phyloP scores from a whole-genome alignment of 1,140 invertebrate species.

The Oryctes rhinoceros region DNA sequence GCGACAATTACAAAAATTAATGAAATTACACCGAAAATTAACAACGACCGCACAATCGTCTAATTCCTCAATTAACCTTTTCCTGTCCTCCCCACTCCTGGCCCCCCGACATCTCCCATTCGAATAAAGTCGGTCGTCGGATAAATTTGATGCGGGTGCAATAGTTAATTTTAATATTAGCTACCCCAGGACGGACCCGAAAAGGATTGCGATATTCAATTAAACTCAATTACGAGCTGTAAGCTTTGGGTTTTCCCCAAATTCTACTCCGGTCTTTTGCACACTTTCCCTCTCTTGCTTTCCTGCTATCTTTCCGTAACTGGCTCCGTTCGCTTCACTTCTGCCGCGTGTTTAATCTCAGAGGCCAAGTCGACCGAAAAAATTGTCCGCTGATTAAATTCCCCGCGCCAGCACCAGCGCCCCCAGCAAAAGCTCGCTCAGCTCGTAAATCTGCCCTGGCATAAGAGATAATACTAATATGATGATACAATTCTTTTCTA shows the following conservation, averaged over 20 bases:
- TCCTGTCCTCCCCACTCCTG: too few relatives aligned
- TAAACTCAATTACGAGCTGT: neutral
- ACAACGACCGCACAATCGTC: neutral
- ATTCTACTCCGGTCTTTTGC: neutral
- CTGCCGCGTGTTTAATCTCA: conserved; percentile 13
- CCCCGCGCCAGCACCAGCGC: neutral
- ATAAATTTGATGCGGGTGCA: conserved; percentile 8
- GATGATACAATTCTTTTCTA: conserved; percentile 21
- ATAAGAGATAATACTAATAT: conserved; percentile 20
- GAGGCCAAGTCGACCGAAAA: conserved; percentile 5
- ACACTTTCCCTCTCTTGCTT: neutral
- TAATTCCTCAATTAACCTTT: conserved; percentile 5
- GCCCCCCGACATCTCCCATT: neutral
- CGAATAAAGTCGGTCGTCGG: neutral
- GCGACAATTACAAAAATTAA: neutral
- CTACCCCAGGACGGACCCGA: neutral
- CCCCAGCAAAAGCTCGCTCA: neutral
- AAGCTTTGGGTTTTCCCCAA: neutral
- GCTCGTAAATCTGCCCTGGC: conserved; percentile 12
- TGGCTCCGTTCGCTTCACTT: neutral
- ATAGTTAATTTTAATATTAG: conserved; percentile 10
- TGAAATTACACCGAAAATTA: conserved; percentile 1
- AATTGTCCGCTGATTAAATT: conserved; percentile 15
- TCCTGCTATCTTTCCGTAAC: neutral
- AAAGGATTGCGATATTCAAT: conserved; percentile 11